Conservation (phyloP, 2,888 invertebrate species). For the Molorchus minor region DNA sequence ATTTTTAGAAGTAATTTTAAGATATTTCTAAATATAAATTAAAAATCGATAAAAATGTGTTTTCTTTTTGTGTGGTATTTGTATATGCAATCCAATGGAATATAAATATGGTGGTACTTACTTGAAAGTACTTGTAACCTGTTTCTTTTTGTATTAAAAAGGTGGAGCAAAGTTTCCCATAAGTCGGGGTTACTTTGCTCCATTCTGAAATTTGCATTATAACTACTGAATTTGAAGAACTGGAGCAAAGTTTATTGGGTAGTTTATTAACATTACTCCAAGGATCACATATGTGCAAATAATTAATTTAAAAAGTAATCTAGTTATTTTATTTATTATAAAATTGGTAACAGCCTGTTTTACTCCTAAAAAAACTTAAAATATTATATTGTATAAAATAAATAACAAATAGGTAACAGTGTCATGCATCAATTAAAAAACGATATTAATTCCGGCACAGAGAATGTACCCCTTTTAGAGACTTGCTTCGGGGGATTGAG, state of each 20-base stretch:
- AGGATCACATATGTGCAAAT: background rate
- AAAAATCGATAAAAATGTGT: background rate
- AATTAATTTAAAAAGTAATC: background rate
- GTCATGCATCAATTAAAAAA: no score
- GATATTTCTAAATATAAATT: background rate
- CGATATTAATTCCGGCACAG: no score
- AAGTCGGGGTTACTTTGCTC: constrained; percentile 18
- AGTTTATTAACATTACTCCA: background rate
- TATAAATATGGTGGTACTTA: background rate
- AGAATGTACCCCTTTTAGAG: no score
- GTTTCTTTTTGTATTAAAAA: background rate
- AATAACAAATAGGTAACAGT: no score
- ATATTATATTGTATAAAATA: background rate
- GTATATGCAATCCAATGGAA: background rate
- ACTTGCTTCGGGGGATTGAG: constrained; percentile 14
- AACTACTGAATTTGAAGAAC: constrained; percentile 3
- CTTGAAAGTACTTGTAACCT: background rate
- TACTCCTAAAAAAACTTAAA: background rate
- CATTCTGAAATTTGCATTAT: background rate
- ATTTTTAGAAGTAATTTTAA: background rate
- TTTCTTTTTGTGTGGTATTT: background rate
- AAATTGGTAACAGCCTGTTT: background rate
- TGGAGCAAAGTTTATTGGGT: constrained; percentile 6
- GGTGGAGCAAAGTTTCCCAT: background rate
- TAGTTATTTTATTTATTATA: background rate